These are phyloP conservation scores for Sinocyclocheilus rhinocerous DNA, from an alignment of 2,113 vertebrate genomes.

Conservation along the genomic window DNA sequence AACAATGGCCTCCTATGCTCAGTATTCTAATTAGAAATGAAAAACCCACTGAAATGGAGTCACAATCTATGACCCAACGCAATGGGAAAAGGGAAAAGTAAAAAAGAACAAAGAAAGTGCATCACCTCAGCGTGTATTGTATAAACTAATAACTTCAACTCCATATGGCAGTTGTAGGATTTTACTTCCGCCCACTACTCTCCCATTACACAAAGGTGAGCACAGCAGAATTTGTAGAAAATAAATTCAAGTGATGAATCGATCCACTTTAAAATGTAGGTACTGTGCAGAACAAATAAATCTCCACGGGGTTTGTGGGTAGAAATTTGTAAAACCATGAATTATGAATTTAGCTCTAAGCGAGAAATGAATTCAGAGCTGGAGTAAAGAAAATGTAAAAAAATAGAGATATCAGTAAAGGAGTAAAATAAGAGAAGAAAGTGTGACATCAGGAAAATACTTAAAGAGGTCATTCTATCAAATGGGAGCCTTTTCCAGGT, in stretches of 20 bases:
- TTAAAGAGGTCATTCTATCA: constrained; percentile 8
- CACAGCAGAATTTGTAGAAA: constrained; percentile 64
- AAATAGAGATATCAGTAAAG: constrained; percentile 62
- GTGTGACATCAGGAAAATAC: constrained; percentile 24
- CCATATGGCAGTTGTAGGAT: constrained; percentile 55
- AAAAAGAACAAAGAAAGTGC: constrained; percentile 53
- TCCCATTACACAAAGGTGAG: constrained; percentile 53
- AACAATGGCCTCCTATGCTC: constrained; percentile 15
- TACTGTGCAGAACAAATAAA: constrained; percentile 72
- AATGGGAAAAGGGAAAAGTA: constrained; percentile 40
- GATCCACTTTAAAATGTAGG: constrained; percentile 70
- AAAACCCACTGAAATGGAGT: constrained; percentile 43
- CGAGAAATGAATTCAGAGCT: constrained; percentile 53
- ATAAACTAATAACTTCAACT: constrained; percentile 55
- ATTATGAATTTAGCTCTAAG: constrained; percentile 71
- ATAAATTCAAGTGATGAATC: constrained; percentile 73
- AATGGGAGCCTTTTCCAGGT: neutral
- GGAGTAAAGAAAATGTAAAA: constrained; percentile 49
- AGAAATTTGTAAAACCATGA: constrained; percentile 64
- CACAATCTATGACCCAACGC: constrained; percentile 28
- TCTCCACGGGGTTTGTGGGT: constrained; percentile 63
- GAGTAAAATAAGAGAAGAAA: constrained; percentile 23
- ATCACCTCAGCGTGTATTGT: constrained; percentile 49
- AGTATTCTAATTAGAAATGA: constrained; percentile 31
- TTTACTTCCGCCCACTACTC: constrained; percentile 49